Conservation (phyloP, 2,888 invertebrate species). For the Anthoptus insignis region DNA sequence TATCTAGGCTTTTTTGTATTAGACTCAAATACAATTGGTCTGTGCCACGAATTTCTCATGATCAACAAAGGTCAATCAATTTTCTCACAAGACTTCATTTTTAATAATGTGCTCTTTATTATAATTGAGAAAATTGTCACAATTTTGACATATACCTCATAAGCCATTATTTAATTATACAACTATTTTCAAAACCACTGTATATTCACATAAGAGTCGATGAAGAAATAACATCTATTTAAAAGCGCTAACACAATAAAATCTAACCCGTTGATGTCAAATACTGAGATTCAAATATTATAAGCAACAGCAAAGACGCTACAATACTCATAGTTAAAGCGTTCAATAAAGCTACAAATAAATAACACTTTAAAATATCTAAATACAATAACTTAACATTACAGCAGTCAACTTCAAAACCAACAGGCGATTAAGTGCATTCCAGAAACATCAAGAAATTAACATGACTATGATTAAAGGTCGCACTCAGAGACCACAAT, state of each 20-base stretch:
- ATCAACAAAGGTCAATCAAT: too few species aligned
- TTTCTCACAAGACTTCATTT: too few species aligned
- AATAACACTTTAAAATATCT: constrained; percentile 86
- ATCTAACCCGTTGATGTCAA: constrained; percentile 74
- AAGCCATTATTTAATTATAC: too few species aligned
- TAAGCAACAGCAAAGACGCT: constrained; percentile 65
- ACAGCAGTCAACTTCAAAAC: constrained; percentile 81
- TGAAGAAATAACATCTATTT: constrained; percentile 59
- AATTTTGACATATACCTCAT: too few species aligned
- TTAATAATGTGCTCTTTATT: too few species aligned
- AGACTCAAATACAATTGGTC: too few species aligned
- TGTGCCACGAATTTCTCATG: too few species aligned
- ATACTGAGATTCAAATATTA: constrained; percentile 66
- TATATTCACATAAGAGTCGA: constrained; percentile 53
- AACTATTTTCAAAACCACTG: neutral
- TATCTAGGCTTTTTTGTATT: too few species aligned
- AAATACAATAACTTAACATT: constrained; percentile 86
- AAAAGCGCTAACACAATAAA: constrained; percentile 67
- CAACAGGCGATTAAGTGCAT: constrained; percentile 60
- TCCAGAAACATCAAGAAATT: constrained; percentile 49
- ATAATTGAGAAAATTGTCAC: too few species aligned
- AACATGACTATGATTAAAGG: constrained; percentile 23
- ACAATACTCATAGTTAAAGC: constrained; percentile 70
- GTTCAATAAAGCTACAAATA: constrained; percentile 84
- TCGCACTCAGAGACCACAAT: neutral